These are phyloP conservation scores for Coreoperca whiteheadi DNA, from an alignment of 2,113 vertebrate species.

Conservation along the genomic window DNA sequence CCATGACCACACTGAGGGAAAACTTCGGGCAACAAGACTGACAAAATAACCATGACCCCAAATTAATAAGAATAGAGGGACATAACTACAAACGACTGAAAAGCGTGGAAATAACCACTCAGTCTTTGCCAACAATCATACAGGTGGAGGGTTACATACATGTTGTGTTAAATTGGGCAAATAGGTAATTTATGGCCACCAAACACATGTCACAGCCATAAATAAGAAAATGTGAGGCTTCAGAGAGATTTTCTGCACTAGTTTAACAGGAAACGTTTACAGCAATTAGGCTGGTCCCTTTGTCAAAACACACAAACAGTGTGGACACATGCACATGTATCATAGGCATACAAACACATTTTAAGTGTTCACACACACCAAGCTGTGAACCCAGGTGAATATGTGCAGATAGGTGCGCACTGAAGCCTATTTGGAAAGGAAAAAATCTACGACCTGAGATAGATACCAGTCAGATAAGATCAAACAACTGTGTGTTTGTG, in stretches of 20 bases:
- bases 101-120: constrained; percentile 31
- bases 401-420: constrained; percentile 15
- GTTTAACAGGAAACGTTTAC: constrained; percentile 36
- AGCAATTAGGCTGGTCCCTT: constrained; percentile 14
- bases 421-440: constrained; percentile 39
- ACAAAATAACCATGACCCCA: constrained; percentile 35
- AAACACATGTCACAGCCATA: constrained; percentile 25
- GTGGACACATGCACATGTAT: background rate
- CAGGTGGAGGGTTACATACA: constrained; percentile 6
- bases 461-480: constrained; percentile 71
- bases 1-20: constrained; percentile 44
- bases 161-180: constrained; percentile 12
- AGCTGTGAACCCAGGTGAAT: constrained; percentile 17
- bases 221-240: constrained; percentile 26
- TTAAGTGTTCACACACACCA: constrained; percentile 6
- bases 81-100: constrained; percentile 10
- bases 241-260: background rate
- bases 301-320: constrained; percentile 17
- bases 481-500: constrained; percentile 58
- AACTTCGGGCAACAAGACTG: constrained; percentile 42
- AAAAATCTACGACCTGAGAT: constrained; percentile 37
- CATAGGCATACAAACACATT: constrained; percentile 11
- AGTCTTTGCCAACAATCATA: background rate
- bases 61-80: constrained; percentile 24
- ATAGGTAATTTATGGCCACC: background rate